Percentiles rank a stretch among this genome's conserved stretches.
Evolutionary conservation across 2,113 vertebrate species (phyloP).

Genomic region (Sterna hirundo): DNA sequence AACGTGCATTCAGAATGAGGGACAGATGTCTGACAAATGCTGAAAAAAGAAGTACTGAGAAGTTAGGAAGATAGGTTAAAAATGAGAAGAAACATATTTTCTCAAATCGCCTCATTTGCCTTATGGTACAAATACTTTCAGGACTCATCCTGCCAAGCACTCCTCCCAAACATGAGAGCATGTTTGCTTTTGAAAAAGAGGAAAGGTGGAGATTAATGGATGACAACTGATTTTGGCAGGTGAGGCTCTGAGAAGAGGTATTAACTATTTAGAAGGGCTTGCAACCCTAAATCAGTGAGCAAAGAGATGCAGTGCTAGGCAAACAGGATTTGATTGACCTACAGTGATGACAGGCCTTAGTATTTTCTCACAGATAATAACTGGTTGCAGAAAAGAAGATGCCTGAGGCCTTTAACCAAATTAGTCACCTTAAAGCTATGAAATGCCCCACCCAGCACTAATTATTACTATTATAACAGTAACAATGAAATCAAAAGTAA

Average conservation of each 20-base stretch:
- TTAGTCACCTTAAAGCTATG: conserved; percentile 39
- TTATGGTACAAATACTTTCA: background rate
- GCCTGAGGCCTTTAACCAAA: conserved; percentile 25
- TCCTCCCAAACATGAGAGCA: background rate
- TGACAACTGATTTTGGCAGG: background rate
- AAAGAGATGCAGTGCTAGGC: background rate
- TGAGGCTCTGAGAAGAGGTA: background rate
- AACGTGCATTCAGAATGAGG: background rate
- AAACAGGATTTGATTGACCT: background rate
- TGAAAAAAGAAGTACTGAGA: background rate
- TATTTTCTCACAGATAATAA: conserved; percentile 52
- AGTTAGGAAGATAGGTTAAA: background rate
- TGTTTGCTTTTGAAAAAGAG: background rate
- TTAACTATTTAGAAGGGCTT: background rate
- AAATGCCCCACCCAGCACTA: conserved; percentile 24
- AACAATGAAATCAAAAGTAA: conserved; percentile 43
- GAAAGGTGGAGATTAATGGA: background rate
- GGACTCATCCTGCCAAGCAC: background rate
- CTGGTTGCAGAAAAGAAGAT: conserved; percentile 31
- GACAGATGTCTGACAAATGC: background rate
- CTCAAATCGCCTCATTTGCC: background rate
- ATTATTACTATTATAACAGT: conserved; percentile 26
- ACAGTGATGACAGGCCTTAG: background rate
- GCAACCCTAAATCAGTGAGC: background rate
- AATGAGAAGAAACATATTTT: background rate